Percentiles rank a stretch among this genome's conserved stretches.
Evolutionary conservation across 2,888 invertebrate species (phyloP).

Genomic region (Dione juno): DNA sequence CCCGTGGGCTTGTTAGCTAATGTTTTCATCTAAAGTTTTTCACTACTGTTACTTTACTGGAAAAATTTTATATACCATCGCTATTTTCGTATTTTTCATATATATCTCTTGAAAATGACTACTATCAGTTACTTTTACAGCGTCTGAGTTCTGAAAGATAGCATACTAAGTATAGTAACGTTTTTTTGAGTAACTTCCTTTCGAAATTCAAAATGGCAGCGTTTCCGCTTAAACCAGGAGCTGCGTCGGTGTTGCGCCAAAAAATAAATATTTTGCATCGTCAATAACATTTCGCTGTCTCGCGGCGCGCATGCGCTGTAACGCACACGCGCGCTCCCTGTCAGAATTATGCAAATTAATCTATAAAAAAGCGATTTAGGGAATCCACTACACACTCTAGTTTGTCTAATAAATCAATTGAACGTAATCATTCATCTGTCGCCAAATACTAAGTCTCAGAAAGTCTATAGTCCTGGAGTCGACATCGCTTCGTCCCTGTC

Average conservation of each 20-base stretch:
- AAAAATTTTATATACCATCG: constrained; percentile 27
- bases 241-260: constrained; percentile 65
- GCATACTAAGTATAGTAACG: constrained; percentile 6
- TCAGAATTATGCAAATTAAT: constrained; percentile 83
- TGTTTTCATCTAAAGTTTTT: constrained; percentile 68
- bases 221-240: constrained; percentile 45
- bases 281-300: constrained; percentile 74
- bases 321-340: constrained; percentile 60
- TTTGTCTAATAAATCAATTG: constrained; percentile 46
- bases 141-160: background rate
- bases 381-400: constrained; percentile 61
- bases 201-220: constrained; percentile 52
- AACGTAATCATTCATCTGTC: constrained; percentile 42
- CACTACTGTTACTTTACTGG: constrained; percentile 43
- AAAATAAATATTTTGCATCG: constrained; percentile 82
- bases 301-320: constrained; percentile 69
- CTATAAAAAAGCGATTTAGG: constrained; percentile 75
- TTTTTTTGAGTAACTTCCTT: constrained; percentile 24
- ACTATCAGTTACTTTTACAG: background rate
- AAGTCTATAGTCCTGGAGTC: constrained; percentile 9
- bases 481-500: constrained; percentile 63
- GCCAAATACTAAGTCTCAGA: constrained; percentile 43
- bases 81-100: background rate
- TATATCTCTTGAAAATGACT: background rate
- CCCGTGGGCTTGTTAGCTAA: constrained; percentile 63